phyloP scores from a whole-genome alignment of 1,140 invertebrate genomes.

The Listronotus oregonensis region DNA sequence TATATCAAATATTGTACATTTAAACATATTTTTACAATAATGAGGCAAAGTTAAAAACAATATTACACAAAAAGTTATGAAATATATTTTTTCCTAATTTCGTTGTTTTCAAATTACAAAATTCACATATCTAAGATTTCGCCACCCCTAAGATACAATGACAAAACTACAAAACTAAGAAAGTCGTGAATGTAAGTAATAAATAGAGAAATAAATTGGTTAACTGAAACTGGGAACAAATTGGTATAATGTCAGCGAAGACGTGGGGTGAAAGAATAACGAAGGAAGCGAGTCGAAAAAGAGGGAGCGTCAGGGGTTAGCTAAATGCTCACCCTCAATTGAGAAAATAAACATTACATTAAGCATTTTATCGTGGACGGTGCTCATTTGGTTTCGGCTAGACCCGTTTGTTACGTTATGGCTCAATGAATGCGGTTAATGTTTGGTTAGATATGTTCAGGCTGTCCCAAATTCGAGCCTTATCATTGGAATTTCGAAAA shows the following conservation, averaged over 20 bases:
- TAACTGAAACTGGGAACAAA: constrained; percentile 44
- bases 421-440: constrained; percentile 1
- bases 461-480: too few relatives aligned
- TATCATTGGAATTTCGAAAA: too few relatives aligned
- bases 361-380: constrained; percentile 39
- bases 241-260: constrained; percentile 41
- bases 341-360: constrained; percentile 47
- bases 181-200: constrained; percentile 28
- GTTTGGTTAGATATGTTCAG: constrained; percentile 10
- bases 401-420: constrained; percentile 26
- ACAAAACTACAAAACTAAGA: constrained; percentile 23
- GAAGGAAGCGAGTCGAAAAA: constrained; percentile 22
- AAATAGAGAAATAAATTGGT: constrained; percentile 41
- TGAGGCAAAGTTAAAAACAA: too few relatives aligned
- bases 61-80: too few relatives aligned
- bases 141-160: not conserved
- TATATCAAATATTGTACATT: too few relatives aligned
- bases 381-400: constrained; percentile 32
- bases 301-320: constrained; percentile 19
- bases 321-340: constrained; percentile 38
- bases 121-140: not conserved
- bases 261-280: constrained; percentile 42
- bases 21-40: too few relatives aligned
- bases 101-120: too few relatives aligned
- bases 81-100: too few relatives aligned